phyloP scores from a whole-genome alignment of 2,797 vertebrate genomes.

The Rhinatrema bivittatum region DNA sequence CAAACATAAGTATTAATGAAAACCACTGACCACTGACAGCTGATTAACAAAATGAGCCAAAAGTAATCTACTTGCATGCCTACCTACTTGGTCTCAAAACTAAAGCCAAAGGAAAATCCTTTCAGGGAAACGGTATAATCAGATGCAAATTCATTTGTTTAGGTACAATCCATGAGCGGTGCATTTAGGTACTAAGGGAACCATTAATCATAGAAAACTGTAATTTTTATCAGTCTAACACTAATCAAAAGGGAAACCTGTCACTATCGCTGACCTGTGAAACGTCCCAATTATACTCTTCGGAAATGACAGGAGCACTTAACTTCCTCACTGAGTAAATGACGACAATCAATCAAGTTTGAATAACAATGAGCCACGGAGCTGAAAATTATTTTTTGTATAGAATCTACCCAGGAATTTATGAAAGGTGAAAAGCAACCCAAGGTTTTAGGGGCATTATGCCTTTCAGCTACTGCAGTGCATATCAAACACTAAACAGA shows the following conservation, averaged over 20 bases:
- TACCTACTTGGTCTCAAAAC: constrained; percentile 18
- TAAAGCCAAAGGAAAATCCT: constrained; percentile 17
- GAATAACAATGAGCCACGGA: constrained; percentile 84
- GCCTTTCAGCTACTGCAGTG: constrained; percentile 51
- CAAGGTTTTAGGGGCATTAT: constrained; percentile 70
- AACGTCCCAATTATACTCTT: constrained; percentile 86
- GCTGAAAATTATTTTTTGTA: constrained; percentile 84
- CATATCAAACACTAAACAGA: constrained; percentile 81
- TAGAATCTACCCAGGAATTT: constrained; percentile 82
- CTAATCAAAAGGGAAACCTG: constrained; percentile 89
- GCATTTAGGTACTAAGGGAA: constrained; percentile 46
- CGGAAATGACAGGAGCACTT: constrained; percentile 85
- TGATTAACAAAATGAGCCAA: constrained; percentile 7
- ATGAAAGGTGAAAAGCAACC: constrained; percentile 89
- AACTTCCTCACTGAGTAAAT: constrained; percentile 80
- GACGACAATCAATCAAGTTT: constrained; percentile 80
- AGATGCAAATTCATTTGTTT: constrained; percentile 63
- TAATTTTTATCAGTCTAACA: constrained; percentile 85
- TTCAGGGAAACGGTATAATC: constrained; percentile 40
- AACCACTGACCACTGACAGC: too few relatives aligned
- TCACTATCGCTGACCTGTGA: constrained; percentile 81
- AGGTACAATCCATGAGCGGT: constrained; percentile 41
- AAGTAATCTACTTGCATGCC: constrained; percentile 13
- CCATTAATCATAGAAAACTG: constrained; percentile 73
- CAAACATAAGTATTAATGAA: too few relatives aligned